Evolutionary conservation across 1,140 invertebrate species (phyloP).

Genomic region (Cherax destructor): DNA sequence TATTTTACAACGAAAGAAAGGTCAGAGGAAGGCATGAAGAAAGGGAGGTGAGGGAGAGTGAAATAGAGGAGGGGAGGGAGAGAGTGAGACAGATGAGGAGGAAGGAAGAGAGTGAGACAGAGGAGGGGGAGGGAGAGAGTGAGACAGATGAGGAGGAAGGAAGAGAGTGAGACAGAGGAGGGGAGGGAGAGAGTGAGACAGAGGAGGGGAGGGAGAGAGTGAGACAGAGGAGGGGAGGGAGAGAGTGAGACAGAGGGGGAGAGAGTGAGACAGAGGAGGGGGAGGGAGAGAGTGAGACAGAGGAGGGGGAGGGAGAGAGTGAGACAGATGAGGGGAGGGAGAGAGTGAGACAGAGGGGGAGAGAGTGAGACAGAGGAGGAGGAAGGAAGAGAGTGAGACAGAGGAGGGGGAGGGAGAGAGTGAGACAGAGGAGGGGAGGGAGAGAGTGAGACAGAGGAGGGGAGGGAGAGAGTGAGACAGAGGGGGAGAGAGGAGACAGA

Average conservation of each 20-base stretch:
- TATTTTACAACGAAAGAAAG: no score
- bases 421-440: background rate
- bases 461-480: background rate
- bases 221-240: background rate
- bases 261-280: no score
- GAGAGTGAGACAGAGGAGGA: background rate
- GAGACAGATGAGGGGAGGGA: background rate
- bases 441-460: background rate
- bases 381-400: background rate
- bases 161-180: no score
- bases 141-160: no score
- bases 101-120: background rate
- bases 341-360: background rate
- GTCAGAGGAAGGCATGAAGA: no score
- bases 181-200: background rate
- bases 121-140: background rate
- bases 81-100: background rate
- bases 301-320: background rate
- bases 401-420: background rate
- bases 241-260: no score
- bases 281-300: background rate
- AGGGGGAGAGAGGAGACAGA: background rate
- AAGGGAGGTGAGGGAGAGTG: background rate
- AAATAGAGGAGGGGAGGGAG: no score
- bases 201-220: background rate